phyloP scores from a whole-genome alignment of 2,113 vertebrate genomes.

The Ceuthmochares aereus region DNA sequence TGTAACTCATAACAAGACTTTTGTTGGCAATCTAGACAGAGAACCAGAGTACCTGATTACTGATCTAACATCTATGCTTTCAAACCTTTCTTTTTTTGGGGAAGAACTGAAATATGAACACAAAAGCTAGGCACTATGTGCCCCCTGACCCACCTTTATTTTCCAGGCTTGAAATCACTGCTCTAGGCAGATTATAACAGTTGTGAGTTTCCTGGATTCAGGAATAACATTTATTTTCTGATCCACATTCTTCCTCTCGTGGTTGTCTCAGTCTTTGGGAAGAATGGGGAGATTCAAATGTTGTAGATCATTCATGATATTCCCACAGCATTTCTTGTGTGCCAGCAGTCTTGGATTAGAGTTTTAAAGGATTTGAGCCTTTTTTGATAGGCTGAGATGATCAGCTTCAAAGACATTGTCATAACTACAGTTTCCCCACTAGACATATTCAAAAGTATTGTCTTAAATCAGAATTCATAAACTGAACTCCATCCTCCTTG shows the following conservation, averaged over 20 bases:
- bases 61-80: background rate
- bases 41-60: background rate
- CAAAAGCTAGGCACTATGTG: background rate
- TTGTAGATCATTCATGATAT: background rate
- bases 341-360: background rate
- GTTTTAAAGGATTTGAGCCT: background rate
- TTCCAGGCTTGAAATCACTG: background rate
- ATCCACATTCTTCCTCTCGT: background rate
- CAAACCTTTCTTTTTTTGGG: background rate
- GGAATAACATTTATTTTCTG: background rate
- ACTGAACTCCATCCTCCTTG: background rate
- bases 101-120: background rate
- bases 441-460: background rate
- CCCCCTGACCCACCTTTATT: background rate
- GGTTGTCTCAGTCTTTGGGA: background rate
- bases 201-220: background rate
- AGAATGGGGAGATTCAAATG: background rate
- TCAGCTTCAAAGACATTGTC: background rate
- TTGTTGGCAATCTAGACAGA: background rate
- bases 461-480: background rate
- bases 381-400: background rate
- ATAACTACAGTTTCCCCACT: background rate
- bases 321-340: background rate
- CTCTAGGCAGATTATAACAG: background rate
- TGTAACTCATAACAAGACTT: background rate